Base-by-base conservation (phyloP, 2,888 invertebrate species). In the Ichneumoninae sp. region DNA sequence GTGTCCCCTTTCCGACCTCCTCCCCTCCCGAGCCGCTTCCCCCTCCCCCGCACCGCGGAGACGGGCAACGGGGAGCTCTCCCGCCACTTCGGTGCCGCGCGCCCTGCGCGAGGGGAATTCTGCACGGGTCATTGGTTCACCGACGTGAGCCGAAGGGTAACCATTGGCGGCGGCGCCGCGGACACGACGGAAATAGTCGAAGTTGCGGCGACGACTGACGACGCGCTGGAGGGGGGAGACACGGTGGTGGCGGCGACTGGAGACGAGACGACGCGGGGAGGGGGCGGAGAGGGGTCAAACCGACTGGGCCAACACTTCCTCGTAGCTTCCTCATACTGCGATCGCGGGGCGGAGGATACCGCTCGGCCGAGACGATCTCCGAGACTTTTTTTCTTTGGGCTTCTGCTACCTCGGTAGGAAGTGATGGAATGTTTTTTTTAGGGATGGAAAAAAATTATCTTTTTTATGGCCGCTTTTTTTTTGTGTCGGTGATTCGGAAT, bases 141-240 rank as follows among this genome's bases (percentile, higher is more conserved):
- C 70, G 65, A 83, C 77, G 70, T 71, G 79, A 83, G 86, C 85
- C 83, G 79, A 81, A 73, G 71, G 69, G 19, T 52, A 78, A 50
- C 82, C 76, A 86, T 89, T 90, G 89, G 88, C 83, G 85, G 86
- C 78, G 85, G 86, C 73, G 19, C 57, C n/a, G 47, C 63, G 85
- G 85, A 81, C 86, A 87, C 86, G 89, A 89, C 88, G 89, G 91
- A 91, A 91, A 91, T 91, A 91, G 90, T 91, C 91, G 89, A 90
- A 91, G 89, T 83, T 88, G 83, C 54, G 71, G 79, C 79, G 66
- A 73, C 80, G 82, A 80, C 68, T 63, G 40, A 52, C 30, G 30
- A 30, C n/a, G 66, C 33, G 82, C 66, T 77, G 84, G 83, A 82
- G 86, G 68, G 87, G 86, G 78, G 68, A 71, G 70, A 44, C 83